These are phyloP conservation scores for Bursaphelenchus mucronatus DNA, from an alignment of 1,140 invertebrate species.

Conservation along the genomic window DNA sequence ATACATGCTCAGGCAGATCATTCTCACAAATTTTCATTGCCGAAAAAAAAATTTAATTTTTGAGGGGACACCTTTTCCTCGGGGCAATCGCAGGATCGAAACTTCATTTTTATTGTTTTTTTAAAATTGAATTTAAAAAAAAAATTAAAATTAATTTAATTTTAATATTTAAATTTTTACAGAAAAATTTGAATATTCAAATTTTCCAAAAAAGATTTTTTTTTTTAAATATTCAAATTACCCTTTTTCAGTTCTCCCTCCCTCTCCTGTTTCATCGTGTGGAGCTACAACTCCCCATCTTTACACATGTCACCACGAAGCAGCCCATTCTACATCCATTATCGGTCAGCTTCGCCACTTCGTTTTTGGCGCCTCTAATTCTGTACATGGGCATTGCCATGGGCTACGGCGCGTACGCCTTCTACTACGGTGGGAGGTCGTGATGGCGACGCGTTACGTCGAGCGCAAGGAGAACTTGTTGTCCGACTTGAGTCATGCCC, in stretches of 20 bases:
- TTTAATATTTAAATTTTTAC: background rate
- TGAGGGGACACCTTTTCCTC: too few relatives aligned
- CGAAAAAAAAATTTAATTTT: too few relatives aligned
- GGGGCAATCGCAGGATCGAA: too few relatives aligned
- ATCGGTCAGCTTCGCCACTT: constrained; percentile 35
- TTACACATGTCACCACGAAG: constrained; percentile 19
- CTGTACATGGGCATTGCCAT: constrained; percentile 34
- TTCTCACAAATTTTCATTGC: too few relatives aligned
- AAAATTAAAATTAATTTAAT: too few relatives aligned
- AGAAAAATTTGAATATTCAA: background rate
- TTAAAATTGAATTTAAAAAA: too few relatives aligned
- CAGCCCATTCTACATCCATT: constrained; percentile 30
- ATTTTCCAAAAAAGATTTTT: background rate
- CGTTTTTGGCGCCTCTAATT: constrained; percentile 37
- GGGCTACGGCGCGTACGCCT: constrained; percentile 41
- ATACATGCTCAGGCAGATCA: too few relatives aligned
- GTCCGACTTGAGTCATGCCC: constrained; percentile 27
- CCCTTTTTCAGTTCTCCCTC: constrained; percentile 41
- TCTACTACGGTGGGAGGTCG: constrained; percentile 27
- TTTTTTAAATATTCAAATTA: background rate
- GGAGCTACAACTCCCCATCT: constrained; percentile 33
- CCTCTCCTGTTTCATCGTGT: constrained; percentile 31
- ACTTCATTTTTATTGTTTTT: too few relatives aligned
- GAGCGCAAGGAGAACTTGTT: constrained; percentile 31
- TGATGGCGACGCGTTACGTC: constrained; percentile 8